phyloP scores from a whole-genome alignment of 2,113 vertebrate species.

The Enhydra lutris region DNA sequence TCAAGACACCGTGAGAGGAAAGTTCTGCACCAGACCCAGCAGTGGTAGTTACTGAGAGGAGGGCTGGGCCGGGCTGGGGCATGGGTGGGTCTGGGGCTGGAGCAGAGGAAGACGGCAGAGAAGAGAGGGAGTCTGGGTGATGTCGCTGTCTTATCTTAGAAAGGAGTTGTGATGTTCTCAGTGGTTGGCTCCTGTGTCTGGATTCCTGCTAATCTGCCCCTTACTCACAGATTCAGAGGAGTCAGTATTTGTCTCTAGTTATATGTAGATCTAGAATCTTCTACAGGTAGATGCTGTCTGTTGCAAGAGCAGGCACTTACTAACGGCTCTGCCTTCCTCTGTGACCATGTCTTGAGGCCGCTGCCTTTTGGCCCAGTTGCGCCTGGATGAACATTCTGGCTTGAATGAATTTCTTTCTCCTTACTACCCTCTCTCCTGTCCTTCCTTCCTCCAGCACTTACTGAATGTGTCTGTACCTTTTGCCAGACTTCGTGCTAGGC shows the following conservation, averaged over 20 bases:
- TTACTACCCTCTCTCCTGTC: accelerated
- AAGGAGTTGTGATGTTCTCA: background rate
- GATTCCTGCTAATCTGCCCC: background rate
- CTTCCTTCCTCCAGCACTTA: background rate
- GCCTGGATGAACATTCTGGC: background rate
- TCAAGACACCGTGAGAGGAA: background rate
- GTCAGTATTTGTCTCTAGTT: background rate
- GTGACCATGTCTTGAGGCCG: background rate
- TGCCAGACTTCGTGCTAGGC: background rate
- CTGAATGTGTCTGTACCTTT: background rate
- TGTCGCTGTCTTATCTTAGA: background rate
- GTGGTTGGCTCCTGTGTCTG: background rate
- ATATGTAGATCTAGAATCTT: background rate
- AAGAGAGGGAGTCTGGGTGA: too few species aligned
- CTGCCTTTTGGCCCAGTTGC: background rate
- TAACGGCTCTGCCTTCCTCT: background rate
- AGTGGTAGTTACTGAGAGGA: background rate
- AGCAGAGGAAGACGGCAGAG: background rate
- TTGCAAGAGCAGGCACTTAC: background rate
- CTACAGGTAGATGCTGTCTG: background rate
- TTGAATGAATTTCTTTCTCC: background rate
- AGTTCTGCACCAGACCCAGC: background rate
- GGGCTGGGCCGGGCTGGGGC: background rate
- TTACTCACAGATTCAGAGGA: background rate
- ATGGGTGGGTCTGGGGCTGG: background rate